Conservation (phyloP, 2,797 vertebrate species). For the Alectoris magna region DNA sequence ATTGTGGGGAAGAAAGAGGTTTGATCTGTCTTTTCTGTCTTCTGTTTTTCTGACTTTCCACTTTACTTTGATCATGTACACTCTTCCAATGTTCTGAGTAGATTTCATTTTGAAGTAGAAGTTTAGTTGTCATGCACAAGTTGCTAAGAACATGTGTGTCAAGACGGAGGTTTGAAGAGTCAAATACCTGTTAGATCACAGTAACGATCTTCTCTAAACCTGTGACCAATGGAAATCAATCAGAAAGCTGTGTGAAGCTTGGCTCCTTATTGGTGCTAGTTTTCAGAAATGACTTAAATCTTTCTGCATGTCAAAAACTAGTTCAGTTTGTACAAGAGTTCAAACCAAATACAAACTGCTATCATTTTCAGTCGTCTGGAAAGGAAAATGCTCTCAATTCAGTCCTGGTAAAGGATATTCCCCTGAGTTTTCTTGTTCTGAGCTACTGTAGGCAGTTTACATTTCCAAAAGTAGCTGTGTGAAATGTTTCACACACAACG, state of each 20-base stretch:
- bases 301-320: constrained; percentile 6
- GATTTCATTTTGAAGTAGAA: neutral
- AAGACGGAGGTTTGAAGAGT: neutral
- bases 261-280: neutral
- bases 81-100: neutral
- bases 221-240: neutral
- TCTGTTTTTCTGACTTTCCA: neutral
- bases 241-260: neutral
- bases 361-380: constrained; percentile 62
- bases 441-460: constrained; percentile 53
- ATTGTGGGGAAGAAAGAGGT: neutral
- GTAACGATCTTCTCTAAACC: neutral
- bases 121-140: neutral
- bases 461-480: constrained; percentile 32
- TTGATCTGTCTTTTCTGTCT: neutral
- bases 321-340: constrained; percentile 31
- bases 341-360: constrained; percentile 56
- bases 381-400: constrained; percentile 55
- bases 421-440: neutral
- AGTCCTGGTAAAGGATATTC: constrained; percentile 23
- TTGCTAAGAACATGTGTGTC: neutral
- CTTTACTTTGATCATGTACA: neutral
- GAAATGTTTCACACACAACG: neutral
- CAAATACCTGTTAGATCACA: neutral
- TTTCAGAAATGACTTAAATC: constrained; percentile 12